phyloP scores from a whole-genome alignment of 2,888 invertebrate genomes.

The Taphrorychus bicolor region DNA sequence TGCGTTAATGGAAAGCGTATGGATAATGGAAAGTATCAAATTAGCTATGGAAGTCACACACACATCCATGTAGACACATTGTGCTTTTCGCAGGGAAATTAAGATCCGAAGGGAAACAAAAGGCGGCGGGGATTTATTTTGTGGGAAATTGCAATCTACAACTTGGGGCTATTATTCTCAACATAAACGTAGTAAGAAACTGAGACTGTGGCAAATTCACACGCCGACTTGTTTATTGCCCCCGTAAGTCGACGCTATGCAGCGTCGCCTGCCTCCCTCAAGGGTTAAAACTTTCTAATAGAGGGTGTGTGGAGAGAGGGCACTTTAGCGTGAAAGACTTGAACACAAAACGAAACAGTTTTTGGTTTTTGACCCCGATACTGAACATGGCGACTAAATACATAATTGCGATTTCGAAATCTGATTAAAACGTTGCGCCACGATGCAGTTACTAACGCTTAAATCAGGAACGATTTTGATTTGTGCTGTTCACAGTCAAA shows the following conservation, averaged over 20 bases:
- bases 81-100: background rate
- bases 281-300: conserved; percentile 10
- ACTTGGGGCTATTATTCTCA: background rate
- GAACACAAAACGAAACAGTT: no score
- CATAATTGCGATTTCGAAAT: background rate
- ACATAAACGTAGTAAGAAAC: conserved; percentile 8
- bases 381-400: background rate
- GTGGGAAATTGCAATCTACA: conserved; percentile 1
- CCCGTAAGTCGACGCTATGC: conserved; percentile 1
- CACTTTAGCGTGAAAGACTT: no score
- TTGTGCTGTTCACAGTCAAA: background rate
- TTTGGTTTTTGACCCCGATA: background rate
- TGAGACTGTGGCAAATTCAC: background rate
- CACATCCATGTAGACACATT: background rate
- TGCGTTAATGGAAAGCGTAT: conserved; percentile 25
- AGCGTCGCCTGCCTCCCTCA: background rate
- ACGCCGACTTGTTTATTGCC: conserved; percentile 14
- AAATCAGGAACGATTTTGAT: background rate
- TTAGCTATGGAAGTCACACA: background rate
- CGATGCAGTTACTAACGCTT: background rate
- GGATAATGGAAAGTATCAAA: conserved; percentile 27
- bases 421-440: background rate
- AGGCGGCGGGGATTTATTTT: background rate
- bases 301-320: no score
- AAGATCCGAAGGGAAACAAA: background rate